Evolutionary conservation across 2,113 vertebrate genomes (phyloP).

Genomic region (Mixornis gularis): DNA sequence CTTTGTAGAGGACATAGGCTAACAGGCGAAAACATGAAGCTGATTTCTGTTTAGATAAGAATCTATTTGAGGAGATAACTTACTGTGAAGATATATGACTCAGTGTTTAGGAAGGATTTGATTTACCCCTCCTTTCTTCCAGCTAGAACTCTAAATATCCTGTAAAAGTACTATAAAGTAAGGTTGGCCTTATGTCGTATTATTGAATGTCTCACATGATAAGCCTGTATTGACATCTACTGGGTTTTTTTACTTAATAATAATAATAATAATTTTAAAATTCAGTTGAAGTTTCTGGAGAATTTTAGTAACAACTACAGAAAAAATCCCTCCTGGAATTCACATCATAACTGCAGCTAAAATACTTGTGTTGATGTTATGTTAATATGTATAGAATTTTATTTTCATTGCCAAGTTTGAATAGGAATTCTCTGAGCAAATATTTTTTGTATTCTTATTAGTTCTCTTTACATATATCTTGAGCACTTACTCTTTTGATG

Average conservation of each 20-base stretch:
- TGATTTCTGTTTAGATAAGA: conserved; percentile 32
- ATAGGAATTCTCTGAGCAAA: neutral
- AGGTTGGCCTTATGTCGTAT: neutral
- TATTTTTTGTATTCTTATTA: neutral
- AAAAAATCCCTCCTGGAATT: neutral
- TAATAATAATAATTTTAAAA: neutral
- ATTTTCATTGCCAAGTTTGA: neutral
- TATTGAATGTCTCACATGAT: neutral
- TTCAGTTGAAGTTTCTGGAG: neutral
- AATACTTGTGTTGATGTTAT: neutral
- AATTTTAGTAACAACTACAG: neutral
- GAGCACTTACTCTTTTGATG: neutral
- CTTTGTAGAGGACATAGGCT: neutral
- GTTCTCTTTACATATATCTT: neutral
- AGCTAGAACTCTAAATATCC: neutral
- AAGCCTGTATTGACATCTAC: neutral
- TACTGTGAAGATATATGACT: conserved; percentile 14
- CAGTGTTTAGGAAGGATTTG: conserved; percentile 11
- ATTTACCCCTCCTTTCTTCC: neutral
- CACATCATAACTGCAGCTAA: neutral
- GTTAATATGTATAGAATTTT: neutral
- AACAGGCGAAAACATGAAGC: conserved; percentile 47
- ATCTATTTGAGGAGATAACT: conserved; percentile 13
- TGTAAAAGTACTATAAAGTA: neutral
- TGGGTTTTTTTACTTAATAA: neutral